These are phyloP conservation scores for Porphyrio hochstetteri DNA, from an alignment of 2,113 vertebrate genomes.

Conservation along the genomic window DNA sequence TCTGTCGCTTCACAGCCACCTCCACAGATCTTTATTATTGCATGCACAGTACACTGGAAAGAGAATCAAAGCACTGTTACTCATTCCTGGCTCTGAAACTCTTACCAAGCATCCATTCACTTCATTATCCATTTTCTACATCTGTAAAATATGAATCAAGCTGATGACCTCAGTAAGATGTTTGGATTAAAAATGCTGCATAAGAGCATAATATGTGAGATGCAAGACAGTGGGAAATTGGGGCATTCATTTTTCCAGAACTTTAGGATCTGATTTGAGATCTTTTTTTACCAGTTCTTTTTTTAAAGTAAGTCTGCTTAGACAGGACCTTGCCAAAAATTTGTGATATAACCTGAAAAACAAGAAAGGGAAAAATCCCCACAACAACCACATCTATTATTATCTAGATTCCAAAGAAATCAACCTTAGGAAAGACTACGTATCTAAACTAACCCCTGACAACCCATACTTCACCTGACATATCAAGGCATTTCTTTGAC, in stretches of 20 bases:
- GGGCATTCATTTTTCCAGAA: background rate
- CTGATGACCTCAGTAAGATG: background rate
- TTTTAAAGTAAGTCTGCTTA: background rate
- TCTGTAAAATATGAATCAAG: background rate
- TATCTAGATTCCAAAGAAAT: background rate
- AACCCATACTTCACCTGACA: background rate
- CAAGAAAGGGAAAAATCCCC: background rate
- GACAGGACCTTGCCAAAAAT: background rate
- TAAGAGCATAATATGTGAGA: background rate
- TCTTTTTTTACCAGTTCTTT: background rate
- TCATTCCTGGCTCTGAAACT: background rate
- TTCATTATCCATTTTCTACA: slow-evolving; percentile 11
- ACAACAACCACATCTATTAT: background rate
- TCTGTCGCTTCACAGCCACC: background rate
- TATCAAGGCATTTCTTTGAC: background rate
- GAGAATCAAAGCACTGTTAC: background rate
- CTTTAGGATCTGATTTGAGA: background rate
- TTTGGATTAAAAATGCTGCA: background rate
- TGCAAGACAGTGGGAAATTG: background rate
- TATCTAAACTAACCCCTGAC: background rate
- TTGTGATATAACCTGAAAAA: background rate
- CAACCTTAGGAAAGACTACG: background rate
- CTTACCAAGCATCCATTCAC: background rate
- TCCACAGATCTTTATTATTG: background rate
- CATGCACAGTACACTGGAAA: background rate